Evolutionary conservation across 2,797 vertebrate species (phyloP), one percentile per base, ranked within the genome.

Genomic region (Pteropus rufus): DNA sequence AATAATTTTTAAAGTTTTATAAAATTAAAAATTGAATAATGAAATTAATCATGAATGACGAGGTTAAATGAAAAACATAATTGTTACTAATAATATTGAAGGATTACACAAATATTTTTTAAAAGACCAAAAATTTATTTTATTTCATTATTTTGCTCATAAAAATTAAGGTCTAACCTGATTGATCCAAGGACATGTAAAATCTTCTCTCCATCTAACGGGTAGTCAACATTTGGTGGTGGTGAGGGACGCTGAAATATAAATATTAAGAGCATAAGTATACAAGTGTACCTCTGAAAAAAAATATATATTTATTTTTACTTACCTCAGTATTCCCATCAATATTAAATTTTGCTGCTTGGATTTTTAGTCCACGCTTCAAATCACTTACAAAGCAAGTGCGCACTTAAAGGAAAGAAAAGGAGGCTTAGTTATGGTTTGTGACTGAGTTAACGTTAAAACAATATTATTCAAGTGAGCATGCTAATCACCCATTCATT

Each of bases 371-470:
- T 34, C 99, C 99, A 80, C 99, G 98, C 44, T 99, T 99, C 93
- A 99, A 98, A 96, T 99, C 99, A 62, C 99, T 99, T 97, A 99
- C 99, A 65, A 99, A 99, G 97, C 99, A 99, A 15, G 99, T 99
- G 41, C 99, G 99, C 56, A 99, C 99, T 99, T 97, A 1, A 93
- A 2, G 80, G 41, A 91, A 75, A 92, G 72, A 91, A 93, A 96
- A 97, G 65, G 58, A 92, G n/a, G 80, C 12, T 56, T 19, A n/a
- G 49, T 97, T 93, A 95, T 7, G 3, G 10, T 67, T 52, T 93
- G 36, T 26, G 23, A 90, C 11, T 87, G 5, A 94, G 31, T 77
- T 14, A 81, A 93, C 44, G 16, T 62, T 56, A 58, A 49, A 58
- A 90, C 14, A 67, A 60, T 70, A 52, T 67, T 67, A 29, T 58